Percentiles rank a stretch among this genome's conserved stretches.
phyloP scores from a whole-genome alignment of 2,113 vertebrate genomes.

The Xiphorhynchus elegans region DNA sequence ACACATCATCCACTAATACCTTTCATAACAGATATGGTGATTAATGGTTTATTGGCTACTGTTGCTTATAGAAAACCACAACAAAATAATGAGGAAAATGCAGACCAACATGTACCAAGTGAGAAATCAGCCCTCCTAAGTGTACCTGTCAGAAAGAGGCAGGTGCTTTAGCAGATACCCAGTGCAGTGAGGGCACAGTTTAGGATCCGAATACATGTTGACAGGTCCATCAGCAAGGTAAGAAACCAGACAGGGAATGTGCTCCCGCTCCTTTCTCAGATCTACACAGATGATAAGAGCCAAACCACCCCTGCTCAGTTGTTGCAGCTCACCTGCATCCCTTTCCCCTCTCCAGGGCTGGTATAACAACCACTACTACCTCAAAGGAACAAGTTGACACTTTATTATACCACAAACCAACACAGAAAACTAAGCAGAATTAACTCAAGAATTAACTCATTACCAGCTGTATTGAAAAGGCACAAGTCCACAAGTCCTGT shows the following conservation, averaged over 20 bases:
- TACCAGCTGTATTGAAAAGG: not conserved
- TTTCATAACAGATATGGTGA: not conserved
- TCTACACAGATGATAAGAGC: not conserved
- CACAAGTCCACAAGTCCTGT: not conserved
- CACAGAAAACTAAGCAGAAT: not conserved
- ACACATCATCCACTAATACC: not conserved
- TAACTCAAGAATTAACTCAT: not conserved
- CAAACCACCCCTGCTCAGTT: not conserved
- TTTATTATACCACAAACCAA: not conserved
- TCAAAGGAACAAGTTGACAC: not conserved
- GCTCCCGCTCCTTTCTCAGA: not conserved
- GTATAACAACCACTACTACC: not conserved
- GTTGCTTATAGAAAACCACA: not conserved
- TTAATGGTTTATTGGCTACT: not conserved
- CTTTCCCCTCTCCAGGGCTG: not conserved
- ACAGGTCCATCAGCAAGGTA: not conserved
- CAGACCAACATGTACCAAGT: not conserved
- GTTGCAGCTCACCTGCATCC: not conserved
- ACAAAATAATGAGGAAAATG: not conserved
- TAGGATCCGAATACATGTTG: not conserved
- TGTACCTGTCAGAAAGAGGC: not conserved
- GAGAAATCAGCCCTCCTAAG: not conserved
- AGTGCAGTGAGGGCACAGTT: not conserved
- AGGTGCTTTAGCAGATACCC: not conserved
- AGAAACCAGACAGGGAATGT: not conserved